Conservation (phyloP, 2,797 vertebrate species). For the Sebastes steindachneri region DNA sequence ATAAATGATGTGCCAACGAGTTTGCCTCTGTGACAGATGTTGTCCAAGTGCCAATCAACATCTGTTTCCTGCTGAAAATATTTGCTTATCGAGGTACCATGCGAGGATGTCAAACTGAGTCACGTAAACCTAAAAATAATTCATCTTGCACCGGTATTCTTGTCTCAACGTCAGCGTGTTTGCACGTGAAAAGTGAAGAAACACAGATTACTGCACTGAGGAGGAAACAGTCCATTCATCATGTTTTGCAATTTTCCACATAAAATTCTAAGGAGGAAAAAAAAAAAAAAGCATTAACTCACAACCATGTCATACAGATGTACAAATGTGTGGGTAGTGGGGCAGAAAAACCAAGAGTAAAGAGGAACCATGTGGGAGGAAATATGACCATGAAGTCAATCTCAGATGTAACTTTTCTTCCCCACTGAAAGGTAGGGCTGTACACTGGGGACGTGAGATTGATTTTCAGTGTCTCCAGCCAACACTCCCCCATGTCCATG, state of each 20-base stretch:
- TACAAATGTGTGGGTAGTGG: constrained; percentile 51
- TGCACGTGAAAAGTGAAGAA: not conserved
- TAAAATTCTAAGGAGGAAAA: not conserved
- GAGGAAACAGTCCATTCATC: not conserved
- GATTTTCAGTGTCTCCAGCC: constrained; percentile 43
- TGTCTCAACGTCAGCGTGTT: not conserved
- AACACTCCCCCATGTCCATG: constrained; percentile 42
- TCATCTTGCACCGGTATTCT: not conserved
- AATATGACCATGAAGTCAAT: constrained; percentile 50
- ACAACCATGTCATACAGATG: constrained; percentile 24
- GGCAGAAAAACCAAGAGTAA: constrained; percentile 44
- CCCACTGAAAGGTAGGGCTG: constrained; percentile 63
- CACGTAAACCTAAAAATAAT: not conserved
- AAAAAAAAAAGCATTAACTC: not conserved
- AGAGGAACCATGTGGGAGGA: constrained; percentile 59
- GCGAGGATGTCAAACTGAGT: not conserved
- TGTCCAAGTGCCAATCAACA: not conserved
- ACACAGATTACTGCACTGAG: not conserved
- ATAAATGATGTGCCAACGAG: not conserved
- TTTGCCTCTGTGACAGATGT: not conserved
- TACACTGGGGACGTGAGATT: constrained; percentile 33
- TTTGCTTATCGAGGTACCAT: not conserved
- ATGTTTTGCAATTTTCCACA: constrained; percentile 14
- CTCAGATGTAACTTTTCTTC: constrained; percentile 39
- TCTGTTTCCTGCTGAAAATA: not conserved